Evolutionary conservation across 2,888 invertebrate species (phyloP), one percentile per base, ranked within the genome.

Genomic region (Drosophila leonis): DNA sequence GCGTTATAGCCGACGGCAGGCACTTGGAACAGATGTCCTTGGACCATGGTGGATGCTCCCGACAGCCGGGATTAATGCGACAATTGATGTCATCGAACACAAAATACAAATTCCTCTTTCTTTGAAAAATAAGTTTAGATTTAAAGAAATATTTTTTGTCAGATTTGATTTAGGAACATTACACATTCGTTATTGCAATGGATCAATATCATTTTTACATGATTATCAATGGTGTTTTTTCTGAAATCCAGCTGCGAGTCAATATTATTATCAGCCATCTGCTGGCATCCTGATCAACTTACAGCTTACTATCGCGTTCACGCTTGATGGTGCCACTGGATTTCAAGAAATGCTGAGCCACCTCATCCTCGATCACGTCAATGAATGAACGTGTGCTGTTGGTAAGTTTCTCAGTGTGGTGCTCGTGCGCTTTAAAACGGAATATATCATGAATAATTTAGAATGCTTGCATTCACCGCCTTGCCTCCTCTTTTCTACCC

Each of bases 11-110:
- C 92, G 97, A 98, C 15, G 99, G 99, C 93, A 99, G 99, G 93
- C 99, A 99, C 94, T 98, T 97, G 51, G 99, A 98, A 94, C 99
- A 99, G 91, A 99, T 98, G 82, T 99, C 99, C 93, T 97, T 97
- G 65, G 99, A 99, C 98, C 99, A 99, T 76, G 99, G 98, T 60
- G 97, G 97, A 94, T 99, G 99, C 92, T 98, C 98, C 87, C 96
- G 96, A 93, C 99, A 99, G 3, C 98, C 93, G 4, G 97, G 95
- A 94, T 98, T 98, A 88, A 99, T 98, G 90, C 97, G 96, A 94
- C 98, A 99, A 80, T 97, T 97, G 39, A 98, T 95, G 92, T 99
- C 98, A 92, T 99, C 98, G 80, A 99, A 94, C 49, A 96, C 95
- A 72, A 98, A 95, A 94, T 98, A 99, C n/a, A n/a, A n/a, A n/a